Base-by-base conservation (phyloP, 2,888 invertebrate genomes). In the Machimus atricapillus region DNA sequence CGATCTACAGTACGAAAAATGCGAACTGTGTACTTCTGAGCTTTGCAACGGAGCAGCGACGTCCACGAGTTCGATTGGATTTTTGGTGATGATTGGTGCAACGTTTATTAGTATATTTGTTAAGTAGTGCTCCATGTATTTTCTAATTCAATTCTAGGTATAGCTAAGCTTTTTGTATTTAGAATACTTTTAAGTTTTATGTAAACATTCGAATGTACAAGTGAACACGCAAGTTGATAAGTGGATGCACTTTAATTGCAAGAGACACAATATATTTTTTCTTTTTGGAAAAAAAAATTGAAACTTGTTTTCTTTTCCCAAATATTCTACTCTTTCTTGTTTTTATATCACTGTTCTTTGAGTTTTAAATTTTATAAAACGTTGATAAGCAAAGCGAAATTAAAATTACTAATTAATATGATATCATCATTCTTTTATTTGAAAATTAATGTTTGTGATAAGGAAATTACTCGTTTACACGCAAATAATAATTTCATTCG, bases 31-130 rank as follows among this genome's bases (percentile, higher is more conserved):
- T 88, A 87, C 88, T 46, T 89, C 89, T 74, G 90, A 92, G 83
- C 89, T 90, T 82, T 92, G 92, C 89, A 92, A 92, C 58, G 90
- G 91, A 16, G 90, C 91, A 16, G 90, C 92, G 81, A 87, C 90
- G 31, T 87, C 90, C 46, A 74, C 90, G 58, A 90, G 89, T n/a
- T 91, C 91, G 31, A 89, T 92, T 79, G 52, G n/a, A n/a, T 2
- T 83, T 19, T 23, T 73, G 9, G 27, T 66, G 66, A 4, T 66
- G 66, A 9, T 66, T 14, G 12, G 12, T 66, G 66, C 27, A 27
- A 66, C 66, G 3, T 66, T 66, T 66, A 23, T 66, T 66, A 66
- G 66, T 12, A 66, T 66, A 66, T 66, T 66, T 9, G 27, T 66
- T 12, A 66, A 66, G 23, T 66, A 66, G 27, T 12, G 66, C 9